Base-by-base conservation (phyloP, 1,140 invertebrate species). In the Drosophila neocordata region DNA sequence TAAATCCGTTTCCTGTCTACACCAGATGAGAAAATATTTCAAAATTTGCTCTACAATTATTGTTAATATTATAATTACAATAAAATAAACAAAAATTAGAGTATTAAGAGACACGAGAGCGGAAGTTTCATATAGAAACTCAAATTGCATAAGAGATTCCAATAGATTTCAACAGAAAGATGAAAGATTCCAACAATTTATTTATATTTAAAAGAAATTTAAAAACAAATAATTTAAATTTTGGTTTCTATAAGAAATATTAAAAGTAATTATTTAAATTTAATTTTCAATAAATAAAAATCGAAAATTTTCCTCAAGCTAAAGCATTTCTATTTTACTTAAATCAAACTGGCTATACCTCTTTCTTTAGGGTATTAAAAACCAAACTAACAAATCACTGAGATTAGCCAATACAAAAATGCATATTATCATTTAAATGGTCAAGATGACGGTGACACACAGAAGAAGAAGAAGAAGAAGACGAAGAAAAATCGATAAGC, bases 361-460 rank as follows among this genome's bases (percentile, higher is more conserved):
- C 15, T 20, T 18, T 48, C 41, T 8, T 6, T 20, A 48, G 15
- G 15, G 41, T 20, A 48, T 20, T 48, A 9, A 48, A 48, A 48
- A 34, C 22, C 27, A 13, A 55, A 34, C 37, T 15, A 44, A 63
- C 61, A 78, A 79, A 68, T 75, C 70, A 61, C 59, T 51, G 9
- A 72, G 82, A 85, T 85, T 81, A 85, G 69, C 73, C 68, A 48
- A 48, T 65, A 72, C 62, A 20, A 44, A 66, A 55, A 56, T 61
- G 64, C 61, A 52, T 48, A 85, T 88, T 88, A 76, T 51, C 82
- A 85, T 87, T 68, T 76, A 31, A 85, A 83, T 38, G 20, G 27
- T 8, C 27, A 77, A 44, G 55, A 13, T 18, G 27, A 44, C 24
- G 24, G 24, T 24, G 7, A 31, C 27, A 31, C 13, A 48, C 2